These are phyloP conservation scores for Coregonus sp. DNA, from an alignment of 2,797 vertebrate species.

Conservation along the genomic window DNA sequence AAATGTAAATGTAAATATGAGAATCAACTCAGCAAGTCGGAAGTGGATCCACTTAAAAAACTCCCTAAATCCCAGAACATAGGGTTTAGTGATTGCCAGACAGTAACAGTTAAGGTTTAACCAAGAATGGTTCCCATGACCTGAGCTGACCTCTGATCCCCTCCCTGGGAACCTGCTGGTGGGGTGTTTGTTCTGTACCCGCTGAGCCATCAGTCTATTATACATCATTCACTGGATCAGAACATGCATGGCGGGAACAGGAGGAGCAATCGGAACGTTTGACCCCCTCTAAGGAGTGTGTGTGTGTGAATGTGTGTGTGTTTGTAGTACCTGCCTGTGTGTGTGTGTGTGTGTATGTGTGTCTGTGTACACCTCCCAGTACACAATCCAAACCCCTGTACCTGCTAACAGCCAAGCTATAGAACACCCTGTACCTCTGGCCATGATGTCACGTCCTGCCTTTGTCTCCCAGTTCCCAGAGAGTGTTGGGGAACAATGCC, in stretches of 20 bases:
- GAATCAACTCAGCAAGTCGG: neutral
- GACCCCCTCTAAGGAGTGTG: neutral
- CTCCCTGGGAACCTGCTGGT: neutral
- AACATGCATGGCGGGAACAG: neutral
- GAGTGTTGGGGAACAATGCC: neutral
- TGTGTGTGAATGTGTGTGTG: neutral
- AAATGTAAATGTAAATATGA: neutral
- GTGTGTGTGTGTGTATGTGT: neutral
- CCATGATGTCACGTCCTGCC: neutral
- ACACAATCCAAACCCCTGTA: neutral
- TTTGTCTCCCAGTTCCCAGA: conserved; percentile 2
- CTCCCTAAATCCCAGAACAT: neutral
- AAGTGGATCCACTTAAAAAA: neutral
- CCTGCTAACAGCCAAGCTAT: conserved; percentile 1
- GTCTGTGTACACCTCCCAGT: neutral
- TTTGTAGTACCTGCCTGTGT: neutral
- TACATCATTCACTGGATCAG: neutral
- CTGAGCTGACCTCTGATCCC: neutral
- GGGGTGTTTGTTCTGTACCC: neutral
- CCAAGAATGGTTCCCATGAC: conserved; percentile 10
- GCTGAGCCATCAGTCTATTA: neutral
- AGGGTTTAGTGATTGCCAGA: neutral
- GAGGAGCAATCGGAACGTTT: neutral
- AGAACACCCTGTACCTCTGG: neutral
- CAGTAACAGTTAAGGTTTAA: neutral